Evolutionary conservation across 2,113 vertebrate species (phyloP).

Genomic region (Ciconia boyciana): DNA sequence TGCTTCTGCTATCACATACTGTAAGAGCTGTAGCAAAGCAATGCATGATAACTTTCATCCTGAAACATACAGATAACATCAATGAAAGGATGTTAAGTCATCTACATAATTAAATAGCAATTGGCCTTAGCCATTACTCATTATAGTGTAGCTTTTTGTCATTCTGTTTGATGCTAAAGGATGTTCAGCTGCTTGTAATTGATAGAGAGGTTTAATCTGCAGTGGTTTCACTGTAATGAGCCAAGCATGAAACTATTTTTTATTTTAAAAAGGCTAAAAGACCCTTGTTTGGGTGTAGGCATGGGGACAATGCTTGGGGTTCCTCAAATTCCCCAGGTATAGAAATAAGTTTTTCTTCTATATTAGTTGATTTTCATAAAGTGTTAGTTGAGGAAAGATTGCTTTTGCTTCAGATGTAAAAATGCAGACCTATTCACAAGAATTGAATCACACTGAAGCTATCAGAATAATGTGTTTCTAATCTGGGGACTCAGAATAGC

Average conservation of each 20-base stretch:
- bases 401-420: slow-evolving; percentile 27
- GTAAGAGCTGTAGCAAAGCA: slow-evolving; percentile 24
- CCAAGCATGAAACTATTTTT: slow-evolving; percentile 45
- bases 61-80: slow-evolving; percentile 51
- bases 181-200: slow-evolving; percentile 63
- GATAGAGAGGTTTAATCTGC: slow-evolving; percentile 62
- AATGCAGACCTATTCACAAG: slow-evolving; percentile 2
- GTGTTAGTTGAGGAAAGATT: neutral
- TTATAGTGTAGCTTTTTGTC: slow-evolving; percentile 63
- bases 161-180: slow-evolving; percentile 69
- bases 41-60: slow-evolving; percentile 43
- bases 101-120: slow-evolving; percentile 71
- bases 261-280: slow-evolving; percentile 16
- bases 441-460: neutral
- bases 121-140: slow-evolving; percentile 61
- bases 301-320: neutral
- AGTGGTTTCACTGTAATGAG: slow-evolving; percentile 46
- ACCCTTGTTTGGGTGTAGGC: neutral
- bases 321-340: neutral
- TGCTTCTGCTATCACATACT: neutral
- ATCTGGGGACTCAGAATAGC: neutral
- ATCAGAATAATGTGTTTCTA: neutral
- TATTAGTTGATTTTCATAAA: neutral
- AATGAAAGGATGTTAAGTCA: slow-evolving; percentile 60
- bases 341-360: slow-evolving; percentile 10